Conservation (phyloP, 2,888 invertebrate species). For the Lasioglossum figueresi region DNA sequence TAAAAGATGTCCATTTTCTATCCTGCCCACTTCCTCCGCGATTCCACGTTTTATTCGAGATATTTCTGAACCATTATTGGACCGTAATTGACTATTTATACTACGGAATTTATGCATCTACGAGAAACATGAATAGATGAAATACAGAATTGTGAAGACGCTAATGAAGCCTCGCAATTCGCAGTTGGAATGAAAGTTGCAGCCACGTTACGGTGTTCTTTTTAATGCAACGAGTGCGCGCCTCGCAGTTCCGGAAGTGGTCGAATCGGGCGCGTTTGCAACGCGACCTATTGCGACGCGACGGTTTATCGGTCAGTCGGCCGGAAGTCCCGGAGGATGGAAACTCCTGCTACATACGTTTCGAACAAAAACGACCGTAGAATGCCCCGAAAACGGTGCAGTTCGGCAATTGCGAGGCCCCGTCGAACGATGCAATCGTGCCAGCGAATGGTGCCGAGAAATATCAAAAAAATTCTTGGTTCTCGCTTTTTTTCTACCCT, state of each 20-base stretch:
- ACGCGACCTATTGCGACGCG: constrained; percentile 89
- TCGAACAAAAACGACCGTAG: constrained; percentile 86
- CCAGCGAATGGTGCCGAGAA: constrained; percentile 74
- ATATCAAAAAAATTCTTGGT: constrained; percentile 90
- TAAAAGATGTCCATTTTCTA: background rate
- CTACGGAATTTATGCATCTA: too few species aligned
- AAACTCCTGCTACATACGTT: constrained; percentile 85
- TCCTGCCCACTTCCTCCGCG: background rate
- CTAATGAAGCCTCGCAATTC: background rate
- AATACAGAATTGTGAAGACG: too few species aligned
- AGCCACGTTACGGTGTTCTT: background rate
- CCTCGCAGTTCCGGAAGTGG: constrained; percentile 72
- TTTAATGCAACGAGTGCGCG: constrained; percentile 68
- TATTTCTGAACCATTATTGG: background rate
- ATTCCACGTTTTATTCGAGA: background rate
- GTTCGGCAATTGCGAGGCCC: constrained; percentile 65
- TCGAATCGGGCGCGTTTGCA: constrained; percentile 89
- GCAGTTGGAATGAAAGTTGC: background rate
- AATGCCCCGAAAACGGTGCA: constrained; percentile 76
- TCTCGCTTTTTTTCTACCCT: constrained; percentile 83
- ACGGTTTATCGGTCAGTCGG: constrained; percentile 82
- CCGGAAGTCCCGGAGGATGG: constrained; percentile 83
- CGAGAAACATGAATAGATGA: too few species aligned
- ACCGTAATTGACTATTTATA: too few species aligned
- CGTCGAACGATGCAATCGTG: constrained; percentile 2